Conservation (phyloP, 2,888 invertebrate species). For the Campopleginae sp. region DNA sequence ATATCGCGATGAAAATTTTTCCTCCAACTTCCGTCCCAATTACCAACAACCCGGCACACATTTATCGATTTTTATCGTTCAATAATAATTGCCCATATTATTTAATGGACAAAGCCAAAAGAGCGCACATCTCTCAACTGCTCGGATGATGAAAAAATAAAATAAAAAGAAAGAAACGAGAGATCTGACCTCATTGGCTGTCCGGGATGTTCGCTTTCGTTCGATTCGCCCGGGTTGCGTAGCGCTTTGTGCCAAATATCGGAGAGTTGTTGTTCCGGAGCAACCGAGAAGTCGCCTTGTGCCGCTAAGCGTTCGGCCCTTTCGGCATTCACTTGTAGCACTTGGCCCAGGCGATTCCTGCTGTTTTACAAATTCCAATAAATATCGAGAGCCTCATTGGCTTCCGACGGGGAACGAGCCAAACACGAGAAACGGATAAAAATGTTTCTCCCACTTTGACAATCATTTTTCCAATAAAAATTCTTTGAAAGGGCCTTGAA, state of each 20-base stretch:
- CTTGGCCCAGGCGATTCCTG: constrained; percentile 78
- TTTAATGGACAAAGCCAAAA: neutral
- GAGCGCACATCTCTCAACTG: neutral
- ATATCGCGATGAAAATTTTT: neutral
- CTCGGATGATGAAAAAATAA: neutral
- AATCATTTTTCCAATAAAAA: neutral
- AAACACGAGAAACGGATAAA: neutral
- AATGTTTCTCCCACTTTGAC: neutral
- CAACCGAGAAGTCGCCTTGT: constrained; percentile 80
- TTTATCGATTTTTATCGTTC: neutral
- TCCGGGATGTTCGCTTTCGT: constrained; percentile 70
- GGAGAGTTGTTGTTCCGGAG: constrained; percentile 82
- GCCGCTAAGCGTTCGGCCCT: constrained; percentile 82
- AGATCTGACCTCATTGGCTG: constrained; percentile 75
- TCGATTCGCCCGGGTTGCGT: constrained; percentile 77
- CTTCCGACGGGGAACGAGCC: too few species aligned
- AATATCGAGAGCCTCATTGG: neutral
- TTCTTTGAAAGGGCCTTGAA: neutral
- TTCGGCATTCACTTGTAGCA: constrained; percentile 83
- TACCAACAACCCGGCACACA: neutral
- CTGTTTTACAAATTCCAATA: neutral
- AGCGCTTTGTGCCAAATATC: constrained; percentile 83
- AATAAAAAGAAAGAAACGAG: too few species aligned
- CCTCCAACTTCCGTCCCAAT: neutral
- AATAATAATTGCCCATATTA: too few species aligned